Percentiles rank a stretch among this genome's conserved stretches.
phyloP scores from a whole-genome alignment of 2,113 vertebrate genomes.

The Fukomys damarensis region DNA sequence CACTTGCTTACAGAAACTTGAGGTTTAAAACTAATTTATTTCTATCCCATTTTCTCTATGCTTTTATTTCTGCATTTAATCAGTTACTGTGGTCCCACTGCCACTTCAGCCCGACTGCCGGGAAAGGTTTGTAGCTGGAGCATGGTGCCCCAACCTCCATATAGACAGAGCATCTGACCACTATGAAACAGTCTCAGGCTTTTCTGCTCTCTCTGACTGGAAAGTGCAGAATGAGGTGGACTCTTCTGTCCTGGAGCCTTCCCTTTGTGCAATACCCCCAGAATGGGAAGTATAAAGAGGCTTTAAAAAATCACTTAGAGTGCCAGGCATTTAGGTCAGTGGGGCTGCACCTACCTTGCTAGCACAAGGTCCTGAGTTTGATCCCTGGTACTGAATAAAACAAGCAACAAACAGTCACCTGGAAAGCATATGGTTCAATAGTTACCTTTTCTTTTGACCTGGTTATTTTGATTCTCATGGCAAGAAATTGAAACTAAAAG shows the following conservation, averaged over 20 bases:
- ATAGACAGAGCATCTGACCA: constrained; percentile 50
- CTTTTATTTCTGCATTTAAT: constrained; percentile 81
- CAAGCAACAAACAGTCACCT: neutral
- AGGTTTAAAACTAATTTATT: constrained; percentile 82
- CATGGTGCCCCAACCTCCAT: constrained; percentile 41
- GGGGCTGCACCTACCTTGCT: too few species aligned
- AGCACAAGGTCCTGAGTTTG: too few species aligned
- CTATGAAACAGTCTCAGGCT: constrained; percentile 11
- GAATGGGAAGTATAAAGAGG: neutral
- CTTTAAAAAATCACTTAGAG: neutral
- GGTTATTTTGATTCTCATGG: neutral
- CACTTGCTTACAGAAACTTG: constrained; percentile 70
- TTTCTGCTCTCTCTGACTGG: constrained; percentile 55
- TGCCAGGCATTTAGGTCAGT: too few species aligned
- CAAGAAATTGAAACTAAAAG: neutral
- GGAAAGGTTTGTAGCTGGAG: constrained; percentile 67
- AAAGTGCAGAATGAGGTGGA: neutral
- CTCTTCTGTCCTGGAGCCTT: constrained; percentile 20
- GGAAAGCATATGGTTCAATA: neutral
- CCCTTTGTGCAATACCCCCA: neutral
- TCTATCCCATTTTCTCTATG: constrained; percentile 75
- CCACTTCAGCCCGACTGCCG: constrained; percentile 74
- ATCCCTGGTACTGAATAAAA: too few species aligned
- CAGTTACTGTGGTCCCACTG: constrained; percentile 76
- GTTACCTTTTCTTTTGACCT: constrained; percentile 16